phyloP scores from a whole-genome alignment of 2,113 vertebrate genomes.

The Sminthopsis crassicaudata region DNA sequence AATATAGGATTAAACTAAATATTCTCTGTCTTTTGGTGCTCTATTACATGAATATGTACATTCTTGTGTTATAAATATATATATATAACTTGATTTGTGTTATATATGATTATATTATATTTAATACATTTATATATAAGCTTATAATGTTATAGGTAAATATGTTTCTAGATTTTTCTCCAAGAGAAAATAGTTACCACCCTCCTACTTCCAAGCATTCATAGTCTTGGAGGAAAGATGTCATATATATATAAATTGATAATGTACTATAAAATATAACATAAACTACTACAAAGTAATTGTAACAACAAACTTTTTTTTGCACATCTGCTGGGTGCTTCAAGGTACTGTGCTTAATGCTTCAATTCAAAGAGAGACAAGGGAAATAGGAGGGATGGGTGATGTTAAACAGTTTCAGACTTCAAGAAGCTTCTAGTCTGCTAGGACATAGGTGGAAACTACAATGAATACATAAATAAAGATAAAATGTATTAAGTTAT shows the following conservation, averaged over 20 bases:
- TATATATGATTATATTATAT: neutral
- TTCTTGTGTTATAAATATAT: neutral
- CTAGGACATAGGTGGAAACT: neutral
- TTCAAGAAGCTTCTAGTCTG: neutral
- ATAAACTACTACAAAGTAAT: neutral
- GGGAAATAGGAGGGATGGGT: neutral
- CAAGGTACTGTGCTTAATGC: neutral
- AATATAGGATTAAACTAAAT: neutral
- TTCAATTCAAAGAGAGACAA: neutral
- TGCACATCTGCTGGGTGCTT: neutral
- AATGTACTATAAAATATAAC: neutral
- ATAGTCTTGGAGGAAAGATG: neutral
- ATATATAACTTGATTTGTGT: neutral
- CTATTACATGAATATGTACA: neutral
- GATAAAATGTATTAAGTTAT: neutral
- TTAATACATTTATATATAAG: neutral
- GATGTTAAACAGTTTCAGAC: neutral
- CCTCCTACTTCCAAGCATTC: neutral
- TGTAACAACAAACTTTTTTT: neutral
- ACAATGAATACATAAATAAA: neutral
- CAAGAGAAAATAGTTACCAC: neutral
- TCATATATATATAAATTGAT: slow-evolving; percentile 7
- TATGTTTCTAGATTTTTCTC: slow-evolving; percentile 32
- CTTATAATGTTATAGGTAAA: slow-evolving; percentile 9
- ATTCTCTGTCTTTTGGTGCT: neutral